Evolutionary conservation across 2,797 vertebrate species (phyloP), one percentile per base, ranked within the genome.

Genomic region (Bryconaethiops microstoma): DNA sequence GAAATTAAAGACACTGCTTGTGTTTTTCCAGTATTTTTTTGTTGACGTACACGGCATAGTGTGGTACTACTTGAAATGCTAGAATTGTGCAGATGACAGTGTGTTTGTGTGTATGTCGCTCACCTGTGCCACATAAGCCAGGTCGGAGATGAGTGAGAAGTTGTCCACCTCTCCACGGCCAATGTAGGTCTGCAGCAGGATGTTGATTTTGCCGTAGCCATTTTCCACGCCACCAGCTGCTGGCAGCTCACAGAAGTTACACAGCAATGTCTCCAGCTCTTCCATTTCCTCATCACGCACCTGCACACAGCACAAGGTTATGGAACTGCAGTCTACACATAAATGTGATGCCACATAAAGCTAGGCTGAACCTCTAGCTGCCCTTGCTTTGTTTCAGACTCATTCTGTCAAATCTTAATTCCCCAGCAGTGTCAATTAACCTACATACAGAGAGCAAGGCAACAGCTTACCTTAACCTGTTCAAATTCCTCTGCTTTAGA

Each of bases 401-500:
- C 48, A 35, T 35, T 5, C 12, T 35, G 13, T 55, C 1, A 5
- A 23, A 40, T 9, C 45, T n/a, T 8, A 16, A 21, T 21, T 25
- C 65, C 21, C 14, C 21, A 14, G 21, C 5, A 72, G 10, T 16
- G 1, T 0, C 62, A 48, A 7, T 13, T 7, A 10, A 17, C 40
- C 19, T 35, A 63, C 5, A 25, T 45, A 1, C 48, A 68, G 8
- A 19, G 39, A 21, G 16, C 25, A 52, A 40, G 13, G 16, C 25
- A 45, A 21, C 6, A 16, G 55, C 93, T 94, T 92, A 99, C 98
- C 97, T 99, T 99, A 50, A 99, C 95, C 90, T 99, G 98, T 57
- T 99, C 97, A 86, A 99, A 99, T 91, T 99, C 97, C 91, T 99
- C 98, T 1, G 98, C 97, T 92, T 98, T 99, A 64, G 97, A 99